Evolutionary conservation across 2,113 vertebrate genomes (phyloP), one percentile per base, ranked within the genome.

Genomic region (Anguilla rostrata): DNA sequence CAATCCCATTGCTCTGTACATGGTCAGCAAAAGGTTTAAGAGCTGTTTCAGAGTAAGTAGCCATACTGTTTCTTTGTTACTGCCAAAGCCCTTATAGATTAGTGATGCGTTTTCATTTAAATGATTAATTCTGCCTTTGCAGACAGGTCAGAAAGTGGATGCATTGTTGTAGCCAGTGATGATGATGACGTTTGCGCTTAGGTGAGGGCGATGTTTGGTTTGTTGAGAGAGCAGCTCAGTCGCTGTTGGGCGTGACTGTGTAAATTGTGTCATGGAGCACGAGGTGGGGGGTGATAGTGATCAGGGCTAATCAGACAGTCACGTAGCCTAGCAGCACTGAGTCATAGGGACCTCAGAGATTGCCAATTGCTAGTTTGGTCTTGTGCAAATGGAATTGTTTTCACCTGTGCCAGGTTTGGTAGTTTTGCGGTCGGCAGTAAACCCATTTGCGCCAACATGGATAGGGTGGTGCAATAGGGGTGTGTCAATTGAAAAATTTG

Each of bases 11-110:
- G 98, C 98, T 91, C 96, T 99, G 40, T 99, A 99, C 92, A 95
- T 99, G 93, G 98, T 99, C 94, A 99, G 98, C 97, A 98, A 98
- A 92, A 97, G 97, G 90, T 99, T 98, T 94, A 99, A 99, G 94
- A 99, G 94, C 91, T 99, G 98, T 91, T 99, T 99, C 95, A 97
- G 97, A 97, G 98, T 99, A 95, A 96, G 95, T 92, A 0, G 3
- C 34, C 26, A 5, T n/a, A 39, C 57, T 66, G 60, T 53, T 53
- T 53, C 49, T 11, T 53, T 53, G 7, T 53, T 0, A 12, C 49
- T 53, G 7, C 49, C 2, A 53, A 18, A 46, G 43, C 0, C 14
- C 83, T 11, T 63, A 2, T 15, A 26, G 14, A 46, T 46, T 26
- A 85, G 22, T 40, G 11, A 9, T 78, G n/a, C 15, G 5, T 39